These are phyloP conservation scores for Griposia aprilina DNA, from an alignment of 2,888 invertebrate species.

Conservation along the genomic window DNA sequence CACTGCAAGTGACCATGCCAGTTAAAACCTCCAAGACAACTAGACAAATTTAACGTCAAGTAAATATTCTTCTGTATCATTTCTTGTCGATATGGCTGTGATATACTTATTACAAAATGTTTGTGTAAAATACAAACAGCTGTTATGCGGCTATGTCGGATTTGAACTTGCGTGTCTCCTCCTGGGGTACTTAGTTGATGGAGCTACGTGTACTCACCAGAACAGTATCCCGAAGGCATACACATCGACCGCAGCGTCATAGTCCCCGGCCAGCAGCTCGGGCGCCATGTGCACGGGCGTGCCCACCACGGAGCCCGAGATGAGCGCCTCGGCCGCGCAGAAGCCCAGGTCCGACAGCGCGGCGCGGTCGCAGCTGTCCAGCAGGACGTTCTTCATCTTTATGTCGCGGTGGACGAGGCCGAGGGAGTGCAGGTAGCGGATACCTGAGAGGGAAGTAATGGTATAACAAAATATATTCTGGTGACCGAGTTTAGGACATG, in stretches of 20 bases:
- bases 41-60: too few relatives aligned
- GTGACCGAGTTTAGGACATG: too few relatives aligned
- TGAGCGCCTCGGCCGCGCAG: slow-evolving; percentile 97
- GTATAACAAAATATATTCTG: too few relatives aligned
- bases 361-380: slow-evolving; percentile 93
- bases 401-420: slow-evolving; percentile 97
- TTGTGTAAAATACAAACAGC: too few relatives aligned
- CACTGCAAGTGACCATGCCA: too few relatives aligned
- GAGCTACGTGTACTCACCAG: slow-evolving; percentile 88
- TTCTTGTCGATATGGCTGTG: too few relatives aligned
- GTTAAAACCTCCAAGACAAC: too few relatives aligned
- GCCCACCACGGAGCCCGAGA: slow-evolving; percentile 97
- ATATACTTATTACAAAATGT: too few relatives aligned
- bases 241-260: slow-evolving; percentile 96
- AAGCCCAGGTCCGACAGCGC: slow-evolving; percentile 97
- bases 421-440: slow-evolving; percentile 96
- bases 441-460: slow-evolving; percentile 83
- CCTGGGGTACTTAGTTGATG: too few relatives aligned
- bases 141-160: too few relatives aligned
- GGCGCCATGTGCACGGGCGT: slow-evolving; percentile 98
- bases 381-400: slow-evolving; percentile 96
- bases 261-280: slow-evolving; percentile 94
- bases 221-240: slow-evolving; percentile 97
- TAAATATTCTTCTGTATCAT: too few relatives aligned
- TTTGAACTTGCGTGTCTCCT: too few relatives aligned